Conservation (phyloP, 2,888 invertebrate genomes). For the Encarsia formosa region DNA sequence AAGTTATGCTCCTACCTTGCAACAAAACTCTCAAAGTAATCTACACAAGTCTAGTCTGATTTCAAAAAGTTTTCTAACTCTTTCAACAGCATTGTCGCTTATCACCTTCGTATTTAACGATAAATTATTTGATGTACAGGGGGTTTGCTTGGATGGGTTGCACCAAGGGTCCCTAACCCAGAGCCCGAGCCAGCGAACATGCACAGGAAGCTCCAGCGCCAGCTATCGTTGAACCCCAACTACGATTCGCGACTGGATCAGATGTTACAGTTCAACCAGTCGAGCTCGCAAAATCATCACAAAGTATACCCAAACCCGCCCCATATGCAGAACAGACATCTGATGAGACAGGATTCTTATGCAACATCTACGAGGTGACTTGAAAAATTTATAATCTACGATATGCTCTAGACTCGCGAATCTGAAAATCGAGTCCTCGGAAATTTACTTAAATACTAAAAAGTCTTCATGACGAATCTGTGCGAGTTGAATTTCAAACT, state of each 20-base stretch:
- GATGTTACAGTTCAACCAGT: slow-evolving; percentile 45
- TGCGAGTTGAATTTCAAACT: too few relatives aligned
- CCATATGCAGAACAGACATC: slow-evolving; percentile 39
- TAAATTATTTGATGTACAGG: too few relatives aligned
- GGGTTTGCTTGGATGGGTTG: slow-evolving; percentile 44
- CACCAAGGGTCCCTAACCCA: slow-evolving; percentile 38
- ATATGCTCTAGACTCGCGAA: not conserved
- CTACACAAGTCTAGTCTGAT: too few relatives aligned
- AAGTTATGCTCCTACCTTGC: slow-evolving; percentile 32
- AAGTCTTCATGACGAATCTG: too few relatives aligned
- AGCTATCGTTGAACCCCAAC: slow-evolving; percentile 76
- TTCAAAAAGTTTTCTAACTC: too few relatives aligned
- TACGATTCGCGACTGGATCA: slow-evolving; percentile 69
- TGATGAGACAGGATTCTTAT: slow-evolving; percentile 38
- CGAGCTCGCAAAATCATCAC: slow-evolving; percentile 28
- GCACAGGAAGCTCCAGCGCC: slow-evolving; percentile 75
- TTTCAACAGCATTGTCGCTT: too few relatives aligned
- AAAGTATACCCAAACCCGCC: slow-evolving; percentile 32
- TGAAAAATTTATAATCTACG: not conserved
- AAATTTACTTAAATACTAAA: not conserved
- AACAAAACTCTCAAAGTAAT: too few relatives aligned
- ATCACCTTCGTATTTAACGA: too few relatives aligned
- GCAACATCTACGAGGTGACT: slow-evolving; percentile 5
- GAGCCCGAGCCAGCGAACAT: slow-evolving; percentile 56
- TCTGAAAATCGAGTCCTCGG: not conserved